Percentiles rank a stretch among this genome's conserved stretches.
Evolutionary conservation across 2,888 invertebrate species (phyloP).

Genomic region (Acleris sparsana): DNA sequence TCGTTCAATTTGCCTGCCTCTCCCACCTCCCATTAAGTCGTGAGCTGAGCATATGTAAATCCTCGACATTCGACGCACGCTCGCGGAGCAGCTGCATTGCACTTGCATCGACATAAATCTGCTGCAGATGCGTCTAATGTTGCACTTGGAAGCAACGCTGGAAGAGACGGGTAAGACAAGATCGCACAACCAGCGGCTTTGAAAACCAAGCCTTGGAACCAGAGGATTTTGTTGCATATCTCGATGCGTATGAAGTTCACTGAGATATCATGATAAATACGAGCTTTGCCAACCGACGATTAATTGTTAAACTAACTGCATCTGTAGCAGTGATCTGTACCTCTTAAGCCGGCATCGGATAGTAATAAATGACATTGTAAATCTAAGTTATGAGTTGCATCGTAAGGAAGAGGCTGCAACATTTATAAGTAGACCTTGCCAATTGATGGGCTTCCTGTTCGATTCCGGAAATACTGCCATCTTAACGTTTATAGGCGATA

Average conservation of each 20-base stretch:
- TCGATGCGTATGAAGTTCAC: too few relatives aligned
- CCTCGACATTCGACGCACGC: constrained; percentile 1
- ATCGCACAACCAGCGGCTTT: too few relatives aligned
- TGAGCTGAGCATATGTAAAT: not conserved
- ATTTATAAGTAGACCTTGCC: constrained; percentile 1
- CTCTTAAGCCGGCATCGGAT: too few relatives aligned
- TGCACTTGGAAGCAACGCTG: not conserved
- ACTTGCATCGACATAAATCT: constrained; percentile 14
- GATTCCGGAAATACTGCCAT: too few relatives aligned
- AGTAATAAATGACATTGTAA: not conserved
- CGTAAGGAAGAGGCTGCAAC: constrained; percentile 2
- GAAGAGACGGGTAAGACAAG: not conserved
- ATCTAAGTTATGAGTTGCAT: not conserved
- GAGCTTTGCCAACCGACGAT: too few relatives aligned
- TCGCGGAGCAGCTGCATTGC: not conserved
- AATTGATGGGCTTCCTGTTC: not conserved
- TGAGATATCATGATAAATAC: too few relatives aligned
- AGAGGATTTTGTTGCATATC: too few relatives aligned
- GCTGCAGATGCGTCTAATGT: constrained; percentile 24
- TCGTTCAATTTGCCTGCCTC: not conserved
- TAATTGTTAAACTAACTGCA: too few relatives aligned
- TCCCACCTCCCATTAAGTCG: not conserved
- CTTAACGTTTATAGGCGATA: too few relatives aligned
- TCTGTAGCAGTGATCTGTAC: too few relatives aligned
- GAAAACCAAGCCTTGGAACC: too few relatives aligned